Conservation (phyloP, 2,888 invertebrate genomes). For the Acrobasis consociella region DNA sequence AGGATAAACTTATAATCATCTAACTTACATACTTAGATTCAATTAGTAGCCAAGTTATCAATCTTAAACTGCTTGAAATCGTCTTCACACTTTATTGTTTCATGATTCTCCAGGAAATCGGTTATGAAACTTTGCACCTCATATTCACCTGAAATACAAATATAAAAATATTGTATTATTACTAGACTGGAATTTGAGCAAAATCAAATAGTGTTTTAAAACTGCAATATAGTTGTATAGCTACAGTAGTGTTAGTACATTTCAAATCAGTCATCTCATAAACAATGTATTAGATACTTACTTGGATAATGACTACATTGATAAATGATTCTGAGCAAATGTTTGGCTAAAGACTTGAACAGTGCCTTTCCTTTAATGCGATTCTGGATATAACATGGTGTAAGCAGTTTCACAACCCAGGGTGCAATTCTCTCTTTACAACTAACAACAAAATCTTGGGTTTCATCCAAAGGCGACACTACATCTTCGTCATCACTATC, state of each 20-base stretch:
- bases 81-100: slow-evolving; percentile 76
- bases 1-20: background rate
- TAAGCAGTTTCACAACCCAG: slow-evolving; percentile 84
- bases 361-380: slow-evolving; percentile 82
- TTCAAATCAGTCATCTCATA: too few species aligned
- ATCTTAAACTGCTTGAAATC: slow-evolving; percentile 72
- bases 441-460: slow-evolving; percentile 74
- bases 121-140: slow-evolving; percentile 77
- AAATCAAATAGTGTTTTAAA: too few species aligned
- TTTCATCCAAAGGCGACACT: slow-evolving; percentile 78
- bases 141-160: slow-evolving; percentile 74
- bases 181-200: too few species aligned
- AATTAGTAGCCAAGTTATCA: slow-evolving; percentile 48
- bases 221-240: too few species aligned
- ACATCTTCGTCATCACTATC: slow-evolving; percentile 79
- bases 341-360: slow-evolving; percentile 84
- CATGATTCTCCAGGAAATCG: slow-evolving; percentile 77
- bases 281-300: slow-evolving; percentile 44
- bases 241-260: too few species aligned
- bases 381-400: slow-evolving; percentile 84
- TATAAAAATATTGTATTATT: slow-evolving; percentile 25
- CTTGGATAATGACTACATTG: slow-evolving; percentile 81
- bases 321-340: slow-evolving; percentile 82
- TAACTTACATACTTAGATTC: background rate
- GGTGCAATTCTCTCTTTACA: slow-evolving; percentile 84